A percentile compares a stretch with the other conserved stretches of the same genome.
Evolutionary conservation across 2,113 vertebrate species (phyloP).

Genomic region (Aix galericulata): DNA sequence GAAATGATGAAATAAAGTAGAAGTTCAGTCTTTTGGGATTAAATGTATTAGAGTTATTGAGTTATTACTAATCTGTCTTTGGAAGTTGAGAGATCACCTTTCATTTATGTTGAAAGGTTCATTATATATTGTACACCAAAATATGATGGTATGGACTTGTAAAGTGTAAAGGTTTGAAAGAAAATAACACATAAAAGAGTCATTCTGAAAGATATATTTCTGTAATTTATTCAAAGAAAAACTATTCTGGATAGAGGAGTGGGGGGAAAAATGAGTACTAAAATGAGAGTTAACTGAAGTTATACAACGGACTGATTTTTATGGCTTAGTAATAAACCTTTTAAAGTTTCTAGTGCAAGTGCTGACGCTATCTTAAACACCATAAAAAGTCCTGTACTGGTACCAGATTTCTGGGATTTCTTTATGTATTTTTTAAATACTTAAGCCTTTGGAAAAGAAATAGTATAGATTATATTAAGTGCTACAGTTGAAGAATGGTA

Average conservation of each 20-base stretch:
- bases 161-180: neutral
- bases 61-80: neutral
- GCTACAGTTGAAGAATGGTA: neutral
- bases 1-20: neutral
- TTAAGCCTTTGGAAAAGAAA: slow-evolving; percentile 19
- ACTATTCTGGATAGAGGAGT: neutral
- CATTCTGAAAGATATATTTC: neutral
- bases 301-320: slow-evolving; percentile 4
- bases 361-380: slow-evolving; percentile 11
- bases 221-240: neutral
- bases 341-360: slow-evolving; percentile 35
- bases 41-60: neutral
- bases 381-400: neutral
- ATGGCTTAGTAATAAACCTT: slow-evolving; percentile 4
- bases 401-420: neutral
- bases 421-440: neutral
- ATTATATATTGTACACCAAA: neutral
- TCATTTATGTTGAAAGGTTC: neutral
- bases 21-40: neutral
- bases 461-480: neutral
- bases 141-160: neutral
- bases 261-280: neutral
- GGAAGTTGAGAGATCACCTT: neutral
- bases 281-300: neutral
- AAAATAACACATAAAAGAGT: neutral